Evolutionary conservation across 2,113 vertebrate genomes (phyloP).

Genomic region (Seriola rivoliana): DNA sequence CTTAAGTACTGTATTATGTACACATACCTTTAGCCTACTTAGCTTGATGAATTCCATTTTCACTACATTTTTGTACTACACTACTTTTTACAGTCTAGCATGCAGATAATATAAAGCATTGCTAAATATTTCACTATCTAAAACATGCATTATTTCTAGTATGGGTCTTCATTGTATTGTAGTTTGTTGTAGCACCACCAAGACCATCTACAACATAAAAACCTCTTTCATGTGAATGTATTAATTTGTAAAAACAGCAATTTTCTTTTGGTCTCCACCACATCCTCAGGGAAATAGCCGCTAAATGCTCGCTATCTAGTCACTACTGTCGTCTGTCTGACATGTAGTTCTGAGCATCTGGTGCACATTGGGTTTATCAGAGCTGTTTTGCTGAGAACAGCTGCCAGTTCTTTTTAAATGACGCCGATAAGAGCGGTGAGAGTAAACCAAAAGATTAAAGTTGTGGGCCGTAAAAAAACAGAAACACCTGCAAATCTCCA

Average conservation of each 20-base stretch:
- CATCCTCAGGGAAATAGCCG: too few species aligned
- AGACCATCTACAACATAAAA: not conserved
- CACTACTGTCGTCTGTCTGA: too few species aligned
- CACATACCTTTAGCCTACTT: too few species aligned
- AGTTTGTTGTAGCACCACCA: not conserved
- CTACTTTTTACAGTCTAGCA: not conserved
- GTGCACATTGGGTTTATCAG: not conserved
- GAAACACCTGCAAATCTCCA: not conserved
- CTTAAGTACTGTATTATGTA: too few species aligned
- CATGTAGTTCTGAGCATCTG: too few species aligned
- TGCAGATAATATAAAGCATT: not conserved
- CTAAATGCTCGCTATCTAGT: too few species aligned
- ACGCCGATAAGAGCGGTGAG: not conserved
- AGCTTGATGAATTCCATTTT: not conserved
- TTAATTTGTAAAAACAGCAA: too few species aligned
- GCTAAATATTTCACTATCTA: not conserved
- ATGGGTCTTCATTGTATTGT: not conserved
- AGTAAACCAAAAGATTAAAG: not conserved
- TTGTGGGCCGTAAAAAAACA: not conserved
- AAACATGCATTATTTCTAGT: not conserved
- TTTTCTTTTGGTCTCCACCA: too few species aligned
- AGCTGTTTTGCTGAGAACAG: not conserved
- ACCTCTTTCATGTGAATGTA: too few species aligned
- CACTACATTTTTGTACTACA: too few species aligned
- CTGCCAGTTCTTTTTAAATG: constrained; percentile 1